Percentiles rank a stretch among this genome's conserved stretches.
These are phyloP conservation scores for Rhingia rostrata DNA, from an alignment of 2,888 invertebrate species.

Conservation along the genomic window DNA sequence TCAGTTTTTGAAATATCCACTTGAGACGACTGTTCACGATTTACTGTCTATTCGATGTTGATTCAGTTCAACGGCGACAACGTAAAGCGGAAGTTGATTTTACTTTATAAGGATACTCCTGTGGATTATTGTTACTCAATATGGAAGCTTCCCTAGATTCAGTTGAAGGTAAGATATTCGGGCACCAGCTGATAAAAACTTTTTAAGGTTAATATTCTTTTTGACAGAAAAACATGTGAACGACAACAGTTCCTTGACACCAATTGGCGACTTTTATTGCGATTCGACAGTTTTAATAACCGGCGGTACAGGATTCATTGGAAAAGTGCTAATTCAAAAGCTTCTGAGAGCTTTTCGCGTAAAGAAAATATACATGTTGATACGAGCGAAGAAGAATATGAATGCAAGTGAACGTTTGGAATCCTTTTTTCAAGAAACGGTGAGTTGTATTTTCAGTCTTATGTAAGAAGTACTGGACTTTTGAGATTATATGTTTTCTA, in stretches of 20 bases:
- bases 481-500: too few relatives aligned
- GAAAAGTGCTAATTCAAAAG: slow-evolving; percentile 82
- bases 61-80: slow-evolving; percentile 47
- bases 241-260: slow-evolving; percentile 26
- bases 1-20: slow-evolving; percentile 40
- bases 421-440: slow-evolving; percentile 81
- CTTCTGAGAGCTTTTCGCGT: slow-evolving; percentile 81
- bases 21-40: not conserved
- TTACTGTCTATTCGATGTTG: slow-evolving; percentile 41
- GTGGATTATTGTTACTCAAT: not conserved
- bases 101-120: not conserved
- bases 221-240: slow-evolving; percentile 16
- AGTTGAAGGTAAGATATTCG: slow-evolving; percentile 13
- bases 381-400: slow-evolving; percentile 82
- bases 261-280: slow-evolving; percentile 77
- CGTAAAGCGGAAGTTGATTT: slow-evolving; percentile 16
- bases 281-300: slow-evolving; percentile 82
- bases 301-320: slow-evolving; percentile 83
- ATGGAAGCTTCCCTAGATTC: slow-evolving; percentile 45
- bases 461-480: too few relatives aligned
- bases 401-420: slow-evolving; percentile 80
- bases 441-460: slow-evolving; percentile 74
- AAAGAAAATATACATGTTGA: slow-evolving; percentile 82
- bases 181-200: not conserved
- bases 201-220: not conserved